phyloP scores from a whole-genome alignment of 2,888 invertebrate genomes.

The Leptopilina syphax region DNA sequence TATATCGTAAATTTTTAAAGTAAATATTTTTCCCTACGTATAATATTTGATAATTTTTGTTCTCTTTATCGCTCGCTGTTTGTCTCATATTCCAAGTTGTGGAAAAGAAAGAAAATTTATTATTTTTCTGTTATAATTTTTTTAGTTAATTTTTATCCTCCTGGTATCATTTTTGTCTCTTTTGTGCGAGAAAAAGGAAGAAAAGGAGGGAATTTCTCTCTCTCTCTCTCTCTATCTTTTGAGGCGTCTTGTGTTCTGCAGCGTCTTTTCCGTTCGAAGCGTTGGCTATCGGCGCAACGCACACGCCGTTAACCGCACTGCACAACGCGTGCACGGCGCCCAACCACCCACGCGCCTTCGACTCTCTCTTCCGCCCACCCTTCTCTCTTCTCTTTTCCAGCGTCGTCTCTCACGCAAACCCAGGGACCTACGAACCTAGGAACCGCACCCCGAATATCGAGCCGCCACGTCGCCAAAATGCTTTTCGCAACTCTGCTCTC shows the following conservation, averaged over 20 bases:
- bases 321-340: conserved; percentile 72
- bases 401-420: conserved; percentile 68
- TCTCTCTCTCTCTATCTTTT: conserved; percentile 42
- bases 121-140: too few species aligned
- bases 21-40: too few species aligned
- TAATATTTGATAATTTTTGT: too few species aligned
- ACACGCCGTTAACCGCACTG: conserved; percentile 74
- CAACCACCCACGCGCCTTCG: conserved; percentile 53
- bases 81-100: background rate
- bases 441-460: conserved; percentile 76
- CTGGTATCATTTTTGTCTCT: background rate
- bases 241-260: conserved; percentile 57
- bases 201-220: conserved; percentile 3
- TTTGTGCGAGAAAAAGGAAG: too few species aligned
- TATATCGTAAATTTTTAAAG: too few species aligned
- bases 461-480: conserved; percentile 67
- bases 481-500: conserved; percentile 31
- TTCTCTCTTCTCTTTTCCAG: conserved; percentile 49
- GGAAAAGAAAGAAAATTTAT: too few species aligned
- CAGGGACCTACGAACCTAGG: conserved; percentile 63
- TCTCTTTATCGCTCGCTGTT: too few species aligned
- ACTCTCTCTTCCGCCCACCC: conserved; percentile 55
- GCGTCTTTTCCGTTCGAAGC: conserved; percentile 66
- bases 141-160: background rate
- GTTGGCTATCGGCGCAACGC: conserved; percentile 73